A percentile compares a stretch with the other conserved stretches of the same genome.
phyloP scores from a whole-genome alignment of 1,140 invertebrate genomes.

The Gerris buenoi region DNA sequence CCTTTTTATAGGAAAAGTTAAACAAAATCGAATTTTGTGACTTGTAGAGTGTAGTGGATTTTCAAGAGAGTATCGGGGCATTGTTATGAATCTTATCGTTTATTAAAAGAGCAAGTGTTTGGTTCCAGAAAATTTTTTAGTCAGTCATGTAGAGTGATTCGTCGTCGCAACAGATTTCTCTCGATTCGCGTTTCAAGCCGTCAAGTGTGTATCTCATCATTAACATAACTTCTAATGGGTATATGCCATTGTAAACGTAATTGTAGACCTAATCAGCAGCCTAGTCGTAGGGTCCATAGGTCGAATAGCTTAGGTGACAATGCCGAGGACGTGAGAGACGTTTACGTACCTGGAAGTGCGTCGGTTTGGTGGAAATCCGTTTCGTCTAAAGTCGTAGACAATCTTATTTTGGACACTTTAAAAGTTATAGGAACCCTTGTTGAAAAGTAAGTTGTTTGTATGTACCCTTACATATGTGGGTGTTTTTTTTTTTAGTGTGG shows the following conservation, averaged over 20 bases:
- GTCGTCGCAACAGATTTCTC: no score
- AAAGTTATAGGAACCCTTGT: slow-evolving; percentile 62
- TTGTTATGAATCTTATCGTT: background rate
- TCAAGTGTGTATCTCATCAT: no score
- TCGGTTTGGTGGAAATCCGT: slow-evolving; percentile 27
- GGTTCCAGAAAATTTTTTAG: no score
- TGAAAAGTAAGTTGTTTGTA: slow-evolving; percentile 50
- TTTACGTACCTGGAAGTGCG: slow-evolving; percentile 27
- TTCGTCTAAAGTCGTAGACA: slow-evolving; percentile 39
- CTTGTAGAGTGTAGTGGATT: background rate
- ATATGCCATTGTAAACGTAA: slow-evolving; percentile 19
- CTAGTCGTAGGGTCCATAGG: background rate
- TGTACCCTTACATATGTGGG: background rate
- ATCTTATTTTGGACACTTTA: slow-evolving; percentile 63
- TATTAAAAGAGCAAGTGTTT: background rate
- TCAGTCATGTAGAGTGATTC: background rate
- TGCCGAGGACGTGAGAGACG: slow-evolving; percentile 31
- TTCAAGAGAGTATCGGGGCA: background rate
- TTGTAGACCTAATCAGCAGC: background rate
- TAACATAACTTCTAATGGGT: slow-evolving; percentile 21
- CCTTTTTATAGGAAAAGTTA: background rate
- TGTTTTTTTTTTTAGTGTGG: slow-evolving; percentile 1
- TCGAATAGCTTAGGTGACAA: background rate
- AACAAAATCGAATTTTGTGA: background rate
- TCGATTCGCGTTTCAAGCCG: no score